Conservation (phyloP, 2,888 invertebrate species). For the Drosophila picticornis region DNA sequence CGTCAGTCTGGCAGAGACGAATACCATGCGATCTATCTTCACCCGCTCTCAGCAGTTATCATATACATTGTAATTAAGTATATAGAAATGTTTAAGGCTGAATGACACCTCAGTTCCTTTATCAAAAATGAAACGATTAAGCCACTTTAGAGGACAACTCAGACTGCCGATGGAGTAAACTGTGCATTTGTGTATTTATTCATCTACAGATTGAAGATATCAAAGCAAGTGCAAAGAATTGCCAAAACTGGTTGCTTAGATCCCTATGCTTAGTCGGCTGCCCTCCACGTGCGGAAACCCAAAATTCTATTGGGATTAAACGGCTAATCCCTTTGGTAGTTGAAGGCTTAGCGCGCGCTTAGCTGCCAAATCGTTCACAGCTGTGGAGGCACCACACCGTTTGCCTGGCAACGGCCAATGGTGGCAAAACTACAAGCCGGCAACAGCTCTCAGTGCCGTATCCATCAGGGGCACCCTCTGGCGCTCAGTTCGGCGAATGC, state of each 20-base stretch:
- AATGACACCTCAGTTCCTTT: background rate
- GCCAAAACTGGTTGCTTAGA: background rate
- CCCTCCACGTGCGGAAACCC: constrained; percentile 3
- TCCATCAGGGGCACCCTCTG: background rate
- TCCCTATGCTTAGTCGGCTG: background rate
- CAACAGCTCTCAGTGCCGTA: constrained; percentile 2
- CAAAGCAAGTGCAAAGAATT: too few species aligned
- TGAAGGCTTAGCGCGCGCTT: constrained; percentile 55
- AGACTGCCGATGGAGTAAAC: background rate
- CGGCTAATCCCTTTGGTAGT: constrained; percentile 56
- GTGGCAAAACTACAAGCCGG: background rate
- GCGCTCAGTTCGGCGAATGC: constrained; percentile 12
- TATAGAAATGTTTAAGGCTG: too few species aligned
- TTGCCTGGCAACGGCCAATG: constrained; percentile 17
- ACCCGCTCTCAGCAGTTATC: background rate
- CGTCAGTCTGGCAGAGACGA: background rate
- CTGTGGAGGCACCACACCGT: background rate
- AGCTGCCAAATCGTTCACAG: constrained; percentile 62
- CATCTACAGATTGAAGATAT: background rate
- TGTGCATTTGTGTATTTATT: background rate
- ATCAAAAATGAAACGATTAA: background rate
- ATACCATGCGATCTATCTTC: background rate
- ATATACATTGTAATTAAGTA: background rate
- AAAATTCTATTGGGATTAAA: constrained; percentile 28
- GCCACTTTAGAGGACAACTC: background rate